Base-by-base conservation (phyloP, 2,888 invertebrate species). In the Pecten maximus region DNA sequence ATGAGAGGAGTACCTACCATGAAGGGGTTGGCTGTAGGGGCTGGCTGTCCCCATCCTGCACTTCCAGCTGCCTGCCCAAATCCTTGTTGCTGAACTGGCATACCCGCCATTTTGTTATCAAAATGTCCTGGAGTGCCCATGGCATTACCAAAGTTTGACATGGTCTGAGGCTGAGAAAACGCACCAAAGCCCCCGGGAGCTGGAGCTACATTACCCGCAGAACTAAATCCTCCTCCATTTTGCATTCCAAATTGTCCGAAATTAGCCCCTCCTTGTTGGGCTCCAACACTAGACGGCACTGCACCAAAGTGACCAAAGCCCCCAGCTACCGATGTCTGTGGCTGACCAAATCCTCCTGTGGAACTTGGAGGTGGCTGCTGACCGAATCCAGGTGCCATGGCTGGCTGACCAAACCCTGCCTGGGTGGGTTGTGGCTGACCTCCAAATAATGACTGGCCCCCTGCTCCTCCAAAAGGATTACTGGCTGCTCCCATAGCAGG, bases 1-100 rank as follows among this genome's bases (percentile, higher is more conserved):
- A n/a, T n/a, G n/a, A n/a, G n/a, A n/a, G n/a, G n/a, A n/a, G 28
- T 10, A 90, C 93, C 40, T 88, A 95, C 95, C 95, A 95, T 95
- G 92, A 95, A 95, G 87, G 95, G 95, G 90, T 95, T 95, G 28
- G 94, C 95, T 60, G 94, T 89, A 28, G 93, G 91, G 44, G 88
- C 40, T 48, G 92, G 92, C 87, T 92, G 92, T n/a, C 92, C 93
- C 93, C 94, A 93, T 35, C 92, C 93, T 44, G 88, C 91, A 28
- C 86, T 54, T 40, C 88, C 90, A 40, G 88, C 91, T 39, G 89
- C 74, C 50, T 89, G 91, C 23, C 91, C 93, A 91, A 94, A 94
- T 86, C 93, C 93, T 86, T 93, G 93, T 54, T 87, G 48, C 48
- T 88, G n/a, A 23, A 86, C 88, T 74, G 88, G 74, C 23, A 88